Evolutionary conservation across 23 tunicate genomes (phyloP).

Genomic region (Diplosoma virens): DNA sequence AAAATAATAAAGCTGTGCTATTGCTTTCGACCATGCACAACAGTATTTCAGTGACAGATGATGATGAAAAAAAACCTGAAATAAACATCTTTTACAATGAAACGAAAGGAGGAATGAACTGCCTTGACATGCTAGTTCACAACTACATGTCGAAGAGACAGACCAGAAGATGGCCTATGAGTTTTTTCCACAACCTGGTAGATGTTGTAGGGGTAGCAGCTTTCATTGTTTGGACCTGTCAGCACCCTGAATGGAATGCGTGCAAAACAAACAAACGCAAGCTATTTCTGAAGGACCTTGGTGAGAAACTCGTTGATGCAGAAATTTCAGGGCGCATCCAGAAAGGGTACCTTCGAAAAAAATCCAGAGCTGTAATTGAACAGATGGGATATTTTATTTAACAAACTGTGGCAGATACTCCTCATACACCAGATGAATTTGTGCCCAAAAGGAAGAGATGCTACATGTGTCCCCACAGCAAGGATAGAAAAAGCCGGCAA

Average conservation of each 20-base stretch:
- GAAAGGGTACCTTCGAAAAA: conserved; percentile 1
- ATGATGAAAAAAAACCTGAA: conserved; percentile 22
- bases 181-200: conserved; percentile 9
- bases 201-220: conserved; percentile 28
- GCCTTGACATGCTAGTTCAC: conserved; percentile 29
- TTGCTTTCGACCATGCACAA: conserved; percentile 27
- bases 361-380: conserved; percentile 6
- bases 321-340: conserved; percentile 2
- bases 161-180: conserved; percentile 21
- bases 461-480: conserved; percentile 15
- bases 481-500: conserved; percentile 18
- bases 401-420: conserved; percentile 6
- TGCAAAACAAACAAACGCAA: conserved; percentile 13
- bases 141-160: conserved; percentile 22
- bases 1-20: conserved; percentile 4
- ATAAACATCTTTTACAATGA: conserved; percentile 10
- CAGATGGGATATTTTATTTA: conserved; percentile 27
- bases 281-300: conserved; percentile 21
- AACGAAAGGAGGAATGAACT: conserved; percentile 28
- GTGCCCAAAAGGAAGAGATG: conserved; percentile 21
- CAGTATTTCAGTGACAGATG: not conserved
- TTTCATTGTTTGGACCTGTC: conserved; percentile 24
- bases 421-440: conserved; percentile 5
- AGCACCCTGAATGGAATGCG: conserved; percentile 18
- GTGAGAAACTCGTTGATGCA: conserved; percentile 21